A percentile compares a stretch with the other conserved stretches of the same genome.
Evolutionary conservation across 1,140 invertebrate genomes (phyloP).

Genomic region (Thaumetopoea pityocampa): DNA sequence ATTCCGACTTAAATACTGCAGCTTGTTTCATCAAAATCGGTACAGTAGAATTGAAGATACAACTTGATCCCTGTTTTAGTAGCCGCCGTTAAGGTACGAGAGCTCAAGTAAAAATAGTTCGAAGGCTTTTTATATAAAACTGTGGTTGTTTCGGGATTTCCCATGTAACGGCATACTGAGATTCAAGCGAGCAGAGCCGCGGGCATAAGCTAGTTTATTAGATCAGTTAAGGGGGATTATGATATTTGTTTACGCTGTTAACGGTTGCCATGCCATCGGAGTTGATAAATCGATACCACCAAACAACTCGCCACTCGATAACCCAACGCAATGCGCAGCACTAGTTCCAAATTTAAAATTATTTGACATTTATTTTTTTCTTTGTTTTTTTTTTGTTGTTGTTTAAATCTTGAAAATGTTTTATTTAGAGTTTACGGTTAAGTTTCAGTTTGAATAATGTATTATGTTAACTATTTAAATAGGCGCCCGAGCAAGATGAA

Average conservation of each 20-base stretch:
- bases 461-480: slow-evolving; percentile 39
- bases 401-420: slow-evolving; percentile 30
- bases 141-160: too few species aligned
- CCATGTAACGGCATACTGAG: too few species aligned
- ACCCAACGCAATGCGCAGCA: slow-evolving; percentile 43
- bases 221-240: too few species aligned
- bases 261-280: slow-evolving; percentile 44
- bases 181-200: too few species aligned
- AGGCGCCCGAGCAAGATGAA: slow-evolving; percentile 66
- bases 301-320: slow-evolving; percentile 28
- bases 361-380: slow-evolving; percentile 28
- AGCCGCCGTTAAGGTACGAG: too few species aligned
- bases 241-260: slow-evolving; percentile 41
- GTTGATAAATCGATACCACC: slow-evolving; percentile 47
- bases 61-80: too few species aligned
- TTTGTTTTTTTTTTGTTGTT: slow-evolving; percentile 27
- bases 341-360: slow-evolving; percentile 31
- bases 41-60: too few species aligned
- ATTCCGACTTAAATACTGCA: too few species aligned
- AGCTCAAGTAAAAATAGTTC: too few species aligned
- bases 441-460: slow-evolving; percentile 32
- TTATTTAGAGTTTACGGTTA: slow-evolving; percentile 7
- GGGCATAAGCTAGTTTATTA: too few species aligned
- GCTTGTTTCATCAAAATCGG: too few species aligned
- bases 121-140: too few species aligned